These are phyloP conservation scores for Trichechus manatus DNA, from an alignment of 2,113 vertebrate species.

Conservation along the genomic window DNA sequence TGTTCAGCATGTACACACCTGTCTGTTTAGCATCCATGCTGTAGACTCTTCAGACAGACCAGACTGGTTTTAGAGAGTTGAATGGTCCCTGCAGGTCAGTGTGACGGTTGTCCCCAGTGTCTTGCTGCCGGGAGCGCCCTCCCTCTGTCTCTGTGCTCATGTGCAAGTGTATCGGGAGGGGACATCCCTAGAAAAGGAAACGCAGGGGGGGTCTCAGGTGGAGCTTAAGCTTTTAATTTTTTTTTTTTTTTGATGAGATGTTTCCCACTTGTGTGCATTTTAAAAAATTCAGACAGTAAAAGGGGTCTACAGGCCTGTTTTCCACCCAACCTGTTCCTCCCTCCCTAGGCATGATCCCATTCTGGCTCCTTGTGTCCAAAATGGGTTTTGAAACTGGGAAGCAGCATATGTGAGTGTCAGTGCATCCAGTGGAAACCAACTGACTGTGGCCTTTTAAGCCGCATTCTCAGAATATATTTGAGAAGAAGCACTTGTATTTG, in stretches of 20 bases:
- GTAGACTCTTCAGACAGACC: not conserved
- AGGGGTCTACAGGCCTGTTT: not conserved
- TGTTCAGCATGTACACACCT: not conserved
- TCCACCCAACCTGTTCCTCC: not conserved
- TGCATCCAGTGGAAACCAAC: too few relatives aligned
- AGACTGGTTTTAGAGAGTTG: fast-evolving
- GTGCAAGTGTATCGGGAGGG: fast-evolving
- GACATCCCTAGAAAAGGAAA: not conserved
- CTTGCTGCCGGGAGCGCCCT: not conserved
- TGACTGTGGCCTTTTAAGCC: not conserved
- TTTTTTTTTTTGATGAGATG: not conserved
- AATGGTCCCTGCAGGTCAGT: fast-evolving
- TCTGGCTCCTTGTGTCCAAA: too few relatives aligned
- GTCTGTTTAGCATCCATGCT: not conserved
- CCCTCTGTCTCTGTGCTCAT: not conserved
- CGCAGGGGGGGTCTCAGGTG: too few relatives aligned
- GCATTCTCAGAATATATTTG: not conserved
- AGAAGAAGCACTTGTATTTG: not conserved
- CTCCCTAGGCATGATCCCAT: not conserved
- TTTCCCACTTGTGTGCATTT: not conserved
- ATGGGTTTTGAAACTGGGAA: not conserved
- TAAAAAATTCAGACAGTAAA: not conserved
- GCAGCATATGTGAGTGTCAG: fast-evolving
- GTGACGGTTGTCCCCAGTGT: not conserved
- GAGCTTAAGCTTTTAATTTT: not conserved